A percentile compares a stretch with the other conserved stretches of the same genome.
Evolutionary conservation across 2,888 invertebrate species (phyloP).

Genomic region (Branchipolynoe longqiensis): DNA sequence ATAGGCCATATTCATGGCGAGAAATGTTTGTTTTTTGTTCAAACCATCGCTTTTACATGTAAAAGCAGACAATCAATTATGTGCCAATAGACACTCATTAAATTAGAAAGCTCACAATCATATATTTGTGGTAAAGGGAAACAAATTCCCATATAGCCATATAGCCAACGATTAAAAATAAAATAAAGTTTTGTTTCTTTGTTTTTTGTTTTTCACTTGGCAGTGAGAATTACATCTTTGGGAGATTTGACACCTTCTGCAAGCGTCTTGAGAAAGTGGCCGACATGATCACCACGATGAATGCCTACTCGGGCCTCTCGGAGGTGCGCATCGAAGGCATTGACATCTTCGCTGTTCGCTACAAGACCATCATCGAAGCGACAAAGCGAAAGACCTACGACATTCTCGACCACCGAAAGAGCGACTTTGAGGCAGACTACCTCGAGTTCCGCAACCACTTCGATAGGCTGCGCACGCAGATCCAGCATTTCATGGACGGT

Average conservation of each 20-base stretch:
- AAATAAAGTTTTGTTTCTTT: too few species aligned
- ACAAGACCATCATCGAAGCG: slow-evolving; percentile 91
- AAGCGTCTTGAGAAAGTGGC: slow-evolving; percentile 92
- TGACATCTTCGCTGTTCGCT: slow-evolving; percentile 87
- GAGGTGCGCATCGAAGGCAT: slow-evolving; percentile 84
- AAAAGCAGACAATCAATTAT: too few species aligned
- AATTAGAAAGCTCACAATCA: too few species aligned
- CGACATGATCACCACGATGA: slow-evolving; percentile 93
- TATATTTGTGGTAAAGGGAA: too few species aligned
- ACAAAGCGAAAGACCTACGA: slow-evolving; percentile 94
- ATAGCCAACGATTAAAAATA: too few species aligned
- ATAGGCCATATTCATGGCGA: too few species aligned
- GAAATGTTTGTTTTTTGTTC: too few species aligned
- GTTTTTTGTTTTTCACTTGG: too few species aligned
- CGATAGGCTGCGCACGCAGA: slow-evolving; percentile 82
- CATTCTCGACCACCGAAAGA: slow-evolving; percentile 94
- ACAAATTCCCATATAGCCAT: too few species aligned
- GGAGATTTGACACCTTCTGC: slow-evolving; percentile 97
- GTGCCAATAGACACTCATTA: too few species aligned
- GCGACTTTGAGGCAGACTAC: slow-evolving; percentile 92
- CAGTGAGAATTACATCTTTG: slow-evolving; percentile 98
- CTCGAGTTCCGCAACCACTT: slow-evolving; percentile 90
- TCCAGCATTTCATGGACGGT: slow-evolving; percentile 87
- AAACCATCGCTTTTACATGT: too few species aligned
- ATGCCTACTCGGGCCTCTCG: slow-evolving; percentile 90